These are phyloP conservation scores for Labrus mixtus DNA, from an alignment of 2,113 vertebrate genomes.

Conservation along the genomic window DNA sequence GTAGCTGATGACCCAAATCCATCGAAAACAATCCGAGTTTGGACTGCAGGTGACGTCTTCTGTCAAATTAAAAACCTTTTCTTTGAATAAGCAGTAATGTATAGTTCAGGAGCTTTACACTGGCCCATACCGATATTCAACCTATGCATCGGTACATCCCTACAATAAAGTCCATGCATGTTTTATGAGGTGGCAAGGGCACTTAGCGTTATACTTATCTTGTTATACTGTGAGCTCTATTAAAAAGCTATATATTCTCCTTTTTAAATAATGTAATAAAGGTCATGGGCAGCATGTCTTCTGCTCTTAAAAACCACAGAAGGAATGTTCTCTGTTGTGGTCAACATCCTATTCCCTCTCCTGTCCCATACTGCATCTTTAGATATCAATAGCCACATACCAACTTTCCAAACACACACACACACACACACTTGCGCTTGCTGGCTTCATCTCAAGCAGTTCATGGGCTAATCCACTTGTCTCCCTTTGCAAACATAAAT, in stretches of 20 bases:
- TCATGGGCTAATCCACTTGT: slow-evolving; percentile 20
- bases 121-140: not conserved
- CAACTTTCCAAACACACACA: not conserved
- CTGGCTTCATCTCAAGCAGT: slow-evolving; percentile 16
- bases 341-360: not conserved
- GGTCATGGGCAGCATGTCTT: slow-evolving; percentile 23
- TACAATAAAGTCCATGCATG: not conserved
- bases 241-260: slow-evolving; percentile 15
- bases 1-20: no score
- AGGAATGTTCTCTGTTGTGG: slow-evolving; percentile 31
- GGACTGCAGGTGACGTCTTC: no score
- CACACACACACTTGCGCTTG: not conserved
- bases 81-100: no score
- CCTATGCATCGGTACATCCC: no score
- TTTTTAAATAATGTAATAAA: slow-evolving; percentile 31
- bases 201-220: not conserved
- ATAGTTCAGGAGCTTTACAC: no score
- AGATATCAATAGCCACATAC: slow-evolving; percentile 3
- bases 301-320: slow-evolving; percentile 9
- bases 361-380: slow-evolving; percentile 12
- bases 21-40: no score
- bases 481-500: slow-evolving; percentile 30
- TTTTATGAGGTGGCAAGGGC: not conserved
- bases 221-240: not conserved
- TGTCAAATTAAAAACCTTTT: no score